These are phyloP conservation scores for Phylloscopus whistleri DNA, from an alignment of 2,113 vertebrate species.

Conservation along the genomic window DNA sequence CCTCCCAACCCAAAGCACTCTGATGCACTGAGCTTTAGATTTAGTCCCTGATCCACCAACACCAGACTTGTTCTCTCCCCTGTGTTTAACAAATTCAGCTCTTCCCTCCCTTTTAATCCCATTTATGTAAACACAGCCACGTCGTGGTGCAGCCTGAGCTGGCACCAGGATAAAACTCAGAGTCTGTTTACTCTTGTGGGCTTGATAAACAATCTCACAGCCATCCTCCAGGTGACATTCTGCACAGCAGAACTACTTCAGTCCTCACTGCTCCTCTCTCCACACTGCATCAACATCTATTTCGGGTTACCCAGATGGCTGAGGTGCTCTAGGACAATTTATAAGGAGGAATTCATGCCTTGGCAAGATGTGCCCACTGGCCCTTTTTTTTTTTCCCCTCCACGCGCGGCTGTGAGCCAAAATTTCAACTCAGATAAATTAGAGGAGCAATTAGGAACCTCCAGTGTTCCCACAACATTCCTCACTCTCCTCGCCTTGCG, in stretches of 20 bases:
- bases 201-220: not conserved
- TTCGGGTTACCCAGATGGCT: not conserved
- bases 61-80: not conserved
- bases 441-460: not conserved
- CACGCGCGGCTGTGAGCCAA: accelerated
- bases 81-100: not conserved
- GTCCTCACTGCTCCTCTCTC: not conserved
- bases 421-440: not conserved
- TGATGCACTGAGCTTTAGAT: not conserved
- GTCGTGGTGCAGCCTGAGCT: not conserved
- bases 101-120: not conserved
- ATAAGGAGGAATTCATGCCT: not conserved
- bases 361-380: not conserved
- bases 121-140: not conserved
- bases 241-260: not conserved
- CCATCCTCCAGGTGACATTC: not conserved
- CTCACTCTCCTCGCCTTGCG: not conserved
- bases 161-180: not conserved
- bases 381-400: not conserved
- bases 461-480: not conserved
- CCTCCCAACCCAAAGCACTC: not conserved
- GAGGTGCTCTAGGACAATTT: conserved; percentile 4
- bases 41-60: not conserved
- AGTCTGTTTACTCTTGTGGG: not conserved
- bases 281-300: not conserved